These are phyloP conservation scores for Neopipo cinnamomea DNA, from an alignment of 2,113 vertebrate species.

Conservation along the genomic window DNA sequence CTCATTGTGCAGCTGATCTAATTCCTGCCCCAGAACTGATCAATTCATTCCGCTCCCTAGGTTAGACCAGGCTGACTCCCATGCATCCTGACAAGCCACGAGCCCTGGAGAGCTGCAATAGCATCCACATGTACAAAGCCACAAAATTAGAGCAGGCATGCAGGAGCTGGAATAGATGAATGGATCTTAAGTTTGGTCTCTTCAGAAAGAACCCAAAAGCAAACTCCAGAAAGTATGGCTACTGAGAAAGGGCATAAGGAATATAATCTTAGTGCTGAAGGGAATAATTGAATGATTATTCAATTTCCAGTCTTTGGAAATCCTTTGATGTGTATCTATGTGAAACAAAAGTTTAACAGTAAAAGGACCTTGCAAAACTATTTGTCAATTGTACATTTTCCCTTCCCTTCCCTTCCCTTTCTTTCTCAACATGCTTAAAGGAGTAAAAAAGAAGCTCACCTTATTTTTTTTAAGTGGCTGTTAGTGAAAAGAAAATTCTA, in stretches of 20 bases:
- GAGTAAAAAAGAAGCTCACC: background rate
- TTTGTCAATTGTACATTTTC: background rate
- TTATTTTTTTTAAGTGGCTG: background rate
- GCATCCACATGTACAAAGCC: slow-evolving; percentile 10
- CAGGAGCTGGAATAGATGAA: background rate
- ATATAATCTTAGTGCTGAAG: background rate
- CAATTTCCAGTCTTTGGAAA: background rate
- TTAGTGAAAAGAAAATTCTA: background rate
- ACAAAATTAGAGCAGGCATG: slow-evolving; percentile 17
- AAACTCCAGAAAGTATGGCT: background rate
- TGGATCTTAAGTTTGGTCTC: background rate
- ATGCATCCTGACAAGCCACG: background rate
- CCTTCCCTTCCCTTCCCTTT: no score
- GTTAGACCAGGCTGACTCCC: background rate
- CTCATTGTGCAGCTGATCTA: background rate
- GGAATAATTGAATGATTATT: background rate
- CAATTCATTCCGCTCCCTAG: background rate
- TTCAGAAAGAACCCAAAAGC: slow-evolving; percentile 3
- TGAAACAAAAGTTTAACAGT: background rate
- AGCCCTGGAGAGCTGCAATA: background rate
- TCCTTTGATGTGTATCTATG: background rate
- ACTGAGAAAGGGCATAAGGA: background rate
- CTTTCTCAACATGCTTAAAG: background rate
- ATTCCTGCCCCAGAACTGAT: background rate
- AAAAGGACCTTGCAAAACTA: background rate